Conservation (phyloP, 2,113 vertebrate genomes). For the Bothrops jararaca region DNA sequence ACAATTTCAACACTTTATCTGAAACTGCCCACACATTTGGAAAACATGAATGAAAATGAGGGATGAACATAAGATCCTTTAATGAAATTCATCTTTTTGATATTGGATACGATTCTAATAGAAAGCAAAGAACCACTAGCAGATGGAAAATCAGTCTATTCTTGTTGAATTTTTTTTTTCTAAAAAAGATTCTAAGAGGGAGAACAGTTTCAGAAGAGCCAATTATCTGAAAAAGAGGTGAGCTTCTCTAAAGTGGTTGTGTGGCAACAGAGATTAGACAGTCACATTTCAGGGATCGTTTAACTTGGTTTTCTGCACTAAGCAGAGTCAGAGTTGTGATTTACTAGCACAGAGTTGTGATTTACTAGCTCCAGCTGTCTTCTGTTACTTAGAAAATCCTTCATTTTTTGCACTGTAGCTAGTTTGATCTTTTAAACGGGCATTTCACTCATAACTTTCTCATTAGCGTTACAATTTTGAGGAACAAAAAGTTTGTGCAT, state of each 20-base stretch:
- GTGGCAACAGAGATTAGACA: background rate
- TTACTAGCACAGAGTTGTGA: background rate
- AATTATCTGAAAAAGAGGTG: background rate
- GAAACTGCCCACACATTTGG: background rate
- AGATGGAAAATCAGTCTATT: background rate
- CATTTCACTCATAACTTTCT: background rate
- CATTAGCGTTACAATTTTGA: background rate
- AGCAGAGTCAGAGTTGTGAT: background rate
- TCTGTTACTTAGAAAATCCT: background rate
- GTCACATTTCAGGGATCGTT: background rate
- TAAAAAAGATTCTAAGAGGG: background rate
- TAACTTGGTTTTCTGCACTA: background rate
- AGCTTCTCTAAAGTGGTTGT: background rate
- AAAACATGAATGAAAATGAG: background rate
- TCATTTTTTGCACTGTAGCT: background rate
- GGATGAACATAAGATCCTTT: background rate
- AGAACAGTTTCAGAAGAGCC: background rate
- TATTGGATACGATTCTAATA: background rate
- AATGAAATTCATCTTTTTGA: background rate
- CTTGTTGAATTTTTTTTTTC: background rate
- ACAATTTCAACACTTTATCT: background rate
- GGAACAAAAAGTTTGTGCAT: background rate
- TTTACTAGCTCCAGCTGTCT: background rate
- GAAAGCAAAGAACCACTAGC: background rate
- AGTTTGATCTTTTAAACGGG: background rate